Evolutionary conservation across 2,797 vertebrate species (phyloP), one percentile per base, ranked within the genome.

Genomic region (Salmo trutta): DNA sequence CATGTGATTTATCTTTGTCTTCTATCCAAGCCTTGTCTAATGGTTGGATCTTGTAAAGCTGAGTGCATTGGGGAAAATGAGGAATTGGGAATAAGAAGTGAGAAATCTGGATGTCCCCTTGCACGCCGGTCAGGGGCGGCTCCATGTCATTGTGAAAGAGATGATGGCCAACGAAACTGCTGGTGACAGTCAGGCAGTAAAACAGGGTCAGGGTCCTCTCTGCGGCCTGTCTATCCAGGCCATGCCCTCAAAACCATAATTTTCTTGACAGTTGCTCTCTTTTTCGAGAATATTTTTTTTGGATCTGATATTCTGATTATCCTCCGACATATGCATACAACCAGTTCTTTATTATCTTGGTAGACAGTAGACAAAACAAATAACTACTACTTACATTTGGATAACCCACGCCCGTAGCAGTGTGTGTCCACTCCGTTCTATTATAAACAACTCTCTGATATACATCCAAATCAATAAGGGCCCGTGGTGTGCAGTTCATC

Each of bases 61-160:
- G 87, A 83, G 81, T 78, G 62, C 73, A 80, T 78, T 79, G 71
- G 79, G 90, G 87, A 91, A 92, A 95, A 95, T 95, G 94, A 94
- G 95, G 95, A 95, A 95, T 95, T 90, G 83, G 94, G 94, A 95
- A 94, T 92, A 94, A 95, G 95, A 95, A 95, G 94, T 95, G 94
- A 95, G 91, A 95, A 84, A 86, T 77, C 90, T 93, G 91, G 89
- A 93, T 86, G 90, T 93, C 89, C 93, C 91, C 87, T 84, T 56
- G 72, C 86, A 88, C 36, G 81, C 82, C 77, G 83, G 89, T 86
- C 78, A 80, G 82, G 84, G 84, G 84, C 87, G 59, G 82, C 82
- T 90, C 84, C 83, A 85, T 90, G 90, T 94, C 90, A 93, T 94
- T 94, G 93, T 94, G 94, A 95, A 95, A 95, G 92, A 93, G 79